Conservation (phyloP, 2,797 vertebrate species). For the Gila robusta region DNA sequence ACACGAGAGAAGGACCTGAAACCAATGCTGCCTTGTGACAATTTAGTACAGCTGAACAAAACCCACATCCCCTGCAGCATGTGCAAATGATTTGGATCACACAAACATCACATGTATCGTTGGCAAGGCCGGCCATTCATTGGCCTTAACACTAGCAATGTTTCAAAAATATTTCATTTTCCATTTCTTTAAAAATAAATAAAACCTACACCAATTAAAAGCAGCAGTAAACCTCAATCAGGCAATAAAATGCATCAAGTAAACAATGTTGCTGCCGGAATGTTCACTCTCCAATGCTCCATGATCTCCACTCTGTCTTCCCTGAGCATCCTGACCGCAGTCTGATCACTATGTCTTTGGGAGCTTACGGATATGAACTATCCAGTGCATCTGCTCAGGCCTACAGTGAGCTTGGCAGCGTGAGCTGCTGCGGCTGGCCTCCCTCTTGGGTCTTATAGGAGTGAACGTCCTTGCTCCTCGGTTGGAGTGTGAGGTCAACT, state of each 20-base stretch:
- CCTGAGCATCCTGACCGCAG: constrained; percentile 66
- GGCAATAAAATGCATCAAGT: constrained; percentile 5
- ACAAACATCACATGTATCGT: not conserved
- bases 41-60: constrained; percentile 1
- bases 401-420: constrained; percentile 44
- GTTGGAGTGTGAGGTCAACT: constrained; percentile 74
- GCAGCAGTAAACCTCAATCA: constrained; percentile 17
- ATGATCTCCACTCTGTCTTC: constrained; percentile 54
- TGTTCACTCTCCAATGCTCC: constrained; percentile 1
- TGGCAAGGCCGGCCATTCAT: constrained; percentile 21
- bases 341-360: constrained; percentile 61
- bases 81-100: constrained; percentile 32
- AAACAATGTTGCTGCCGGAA: constrained; percentile 41
- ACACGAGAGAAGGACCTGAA: constrained; percentile 5
- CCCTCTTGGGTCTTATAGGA: constrained; percentile 39
- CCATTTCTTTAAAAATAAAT: constrained; percentile 57
- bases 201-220: constrained; percentile 55
- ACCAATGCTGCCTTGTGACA: not conserved
- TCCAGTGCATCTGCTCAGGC: constrained; percentile 46
- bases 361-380: constrained; percentile 46
- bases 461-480: constrained; percentile 54
- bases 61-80: constrained; percentile 25
- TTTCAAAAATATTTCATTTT: constrained; percentile 39
- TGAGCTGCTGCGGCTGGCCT: constrained; percentile 33
- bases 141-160: constrained; percentile 25